Evolutionary conservation across 2,113 vertebrate genomes (phyloP).

Genomic region (human): DNA sequence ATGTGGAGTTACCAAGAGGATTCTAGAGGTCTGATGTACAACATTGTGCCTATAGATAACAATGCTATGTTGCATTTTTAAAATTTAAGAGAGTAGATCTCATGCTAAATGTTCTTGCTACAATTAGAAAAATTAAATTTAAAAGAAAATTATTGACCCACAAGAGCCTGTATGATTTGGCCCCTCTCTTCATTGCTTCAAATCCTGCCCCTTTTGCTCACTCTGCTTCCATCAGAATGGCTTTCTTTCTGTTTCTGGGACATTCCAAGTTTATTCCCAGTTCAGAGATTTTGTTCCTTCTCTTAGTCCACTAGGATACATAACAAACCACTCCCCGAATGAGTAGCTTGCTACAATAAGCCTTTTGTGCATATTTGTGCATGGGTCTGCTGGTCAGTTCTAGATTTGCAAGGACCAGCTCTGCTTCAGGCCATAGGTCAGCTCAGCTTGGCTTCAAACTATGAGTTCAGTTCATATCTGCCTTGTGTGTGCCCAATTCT

Average conservation of each 20-base stretch:
- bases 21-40: not conserved
- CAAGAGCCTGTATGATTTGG: no score
- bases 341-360: not conserved
- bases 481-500: not conserved
- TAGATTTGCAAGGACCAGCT: not conserved
- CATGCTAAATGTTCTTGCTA: not conserved
- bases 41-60: not conserved
- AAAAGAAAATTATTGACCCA: not conserved
- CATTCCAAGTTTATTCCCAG: not conserved
- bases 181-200: not conserved
- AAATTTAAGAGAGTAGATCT: not conserved
- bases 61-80: no score
- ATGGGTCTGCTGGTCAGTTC: not conserved
- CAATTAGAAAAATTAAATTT: not conserved
- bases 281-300: not conserved
- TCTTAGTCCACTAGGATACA: not conserved
- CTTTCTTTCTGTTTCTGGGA: not conserved
- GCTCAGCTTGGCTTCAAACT: not conserved
- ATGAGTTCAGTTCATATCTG: not conserved
- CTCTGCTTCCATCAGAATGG: not conserved
- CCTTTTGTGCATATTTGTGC: no score
- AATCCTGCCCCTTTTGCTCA: not conserved
- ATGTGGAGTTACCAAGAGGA: rapidly evolving
- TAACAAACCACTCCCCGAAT: not conserved
- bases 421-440: not conserved